Percentiles rank a stretch among this genome's conserved stretches.
Evolutionary conservation across 2,888 invertebrate genomes (phyloP).

Genomic region (Copidosoma aretas): DNA sequence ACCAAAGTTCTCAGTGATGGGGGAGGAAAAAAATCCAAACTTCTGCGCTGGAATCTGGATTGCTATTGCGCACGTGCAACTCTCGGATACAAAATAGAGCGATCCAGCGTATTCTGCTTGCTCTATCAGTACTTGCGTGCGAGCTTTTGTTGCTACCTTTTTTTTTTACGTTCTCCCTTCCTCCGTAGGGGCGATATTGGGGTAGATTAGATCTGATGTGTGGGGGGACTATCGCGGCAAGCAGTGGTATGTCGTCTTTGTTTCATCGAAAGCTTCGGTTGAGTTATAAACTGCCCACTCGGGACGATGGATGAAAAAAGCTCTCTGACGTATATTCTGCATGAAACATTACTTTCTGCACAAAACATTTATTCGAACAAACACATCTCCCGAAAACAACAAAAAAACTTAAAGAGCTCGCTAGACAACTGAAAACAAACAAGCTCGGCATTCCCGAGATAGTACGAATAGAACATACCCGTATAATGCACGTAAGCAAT

Average conservation of each 20-base stretch:
- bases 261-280: too few relatives aligned
- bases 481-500: background rate
- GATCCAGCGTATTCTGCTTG: conserved; percentile 17
- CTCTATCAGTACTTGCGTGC: conserved; percentile 28
- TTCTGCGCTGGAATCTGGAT: conserved; percentile 4
- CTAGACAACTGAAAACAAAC: background rate
- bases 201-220: conserved; percentile 1
- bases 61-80: too few relatives aligned
- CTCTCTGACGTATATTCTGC: too few relatives aligned
- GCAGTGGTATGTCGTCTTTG: too few relatives aligned
- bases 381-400: too few relatives aligned
- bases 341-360: too few relatives aligned
- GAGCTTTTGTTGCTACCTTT: conserved; percentile 17
- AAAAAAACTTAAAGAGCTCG: background rate
- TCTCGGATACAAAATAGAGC: conserved; percentile 14
- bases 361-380: too few relatives aligned
- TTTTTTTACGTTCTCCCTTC: background rate
- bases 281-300: too few relatives aligned
- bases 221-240: background rate
- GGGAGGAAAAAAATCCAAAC: conserved; percentile 26
- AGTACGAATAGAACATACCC: background rate
- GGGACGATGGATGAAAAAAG: too few relatives aligned
- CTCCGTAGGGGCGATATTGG: conserved; percentile 4
- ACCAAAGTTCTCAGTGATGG: background rate
- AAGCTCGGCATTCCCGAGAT: background rate